Conservation (phyloP, 1,140 invertebrate species). For the Thereuonema tuberculata region DNA sequence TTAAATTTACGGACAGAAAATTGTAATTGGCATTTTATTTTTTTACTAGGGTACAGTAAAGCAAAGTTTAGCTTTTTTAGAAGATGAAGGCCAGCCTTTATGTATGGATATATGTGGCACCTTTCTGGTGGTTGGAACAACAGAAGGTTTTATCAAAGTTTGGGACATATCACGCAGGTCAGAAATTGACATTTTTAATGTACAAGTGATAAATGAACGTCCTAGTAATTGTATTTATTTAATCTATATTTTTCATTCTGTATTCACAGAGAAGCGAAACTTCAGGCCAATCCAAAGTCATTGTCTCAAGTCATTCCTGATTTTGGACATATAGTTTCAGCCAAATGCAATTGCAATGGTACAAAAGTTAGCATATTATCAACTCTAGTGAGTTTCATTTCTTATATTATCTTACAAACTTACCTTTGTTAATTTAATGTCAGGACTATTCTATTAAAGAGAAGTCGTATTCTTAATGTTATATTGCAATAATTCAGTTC, state of each 20-base stretch:
- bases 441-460: no score
- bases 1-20: no score
- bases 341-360: constrained; percentile 69
- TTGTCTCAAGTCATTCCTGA: constrained; percentile 45
- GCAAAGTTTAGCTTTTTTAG: constrained; percentile 49
- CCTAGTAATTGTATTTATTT: no score
- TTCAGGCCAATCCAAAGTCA: constrained; percentile 39
- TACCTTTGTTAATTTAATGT: neutral
- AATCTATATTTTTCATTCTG: no score
- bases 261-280: constrained; percentile 35
- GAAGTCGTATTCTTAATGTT: no score
- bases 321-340: constrained; percentile 76
- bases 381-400: no score
- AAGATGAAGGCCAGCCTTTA: constrained; percentile 70
- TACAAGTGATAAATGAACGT: no score
- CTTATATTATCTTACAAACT: neutral
- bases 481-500: no score
- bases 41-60: constrained; percentile 54
- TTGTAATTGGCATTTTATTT: neutral
- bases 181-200: constrained; percentile 28
- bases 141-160: constrained; percentile 72
- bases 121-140: constrained; percentile 70
- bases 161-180: constrained; percentile 75
- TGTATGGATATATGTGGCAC: constrained; percentile 64
- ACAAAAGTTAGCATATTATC: constrained; percentile 69